Base-by-base conservation (phyloP, 2,888 invertebrate genomes). In the Argynnis bischoffii region DNA sequence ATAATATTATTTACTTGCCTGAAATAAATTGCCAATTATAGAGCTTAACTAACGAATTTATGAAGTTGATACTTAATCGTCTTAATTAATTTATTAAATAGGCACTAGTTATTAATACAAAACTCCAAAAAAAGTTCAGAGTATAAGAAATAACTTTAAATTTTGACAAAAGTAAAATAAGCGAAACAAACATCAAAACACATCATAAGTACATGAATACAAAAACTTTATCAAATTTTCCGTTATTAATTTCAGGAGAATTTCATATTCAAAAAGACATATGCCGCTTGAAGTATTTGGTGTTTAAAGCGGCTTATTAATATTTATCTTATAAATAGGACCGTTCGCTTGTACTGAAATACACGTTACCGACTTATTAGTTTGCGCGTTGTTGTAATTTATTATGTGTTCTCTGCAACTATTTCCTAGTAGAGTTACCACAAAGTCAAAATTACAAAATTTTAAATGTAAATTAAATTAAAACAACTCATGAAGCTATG, bases 231-330 rank as follows among this genome's bases (percentile, higher is more conserved):
- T 18, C 31, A 26, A 48, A 59, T 59, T 50, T 13, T 13, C n/a
- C n/a, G 0, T 26, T 50, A 60, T 50, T 18, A 60, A 48, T 50
- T 60, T 55, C n/a, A 8, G 31, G 15, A 35, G 31, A 18, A 14
- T 15, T 41, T 47, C 50, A 16, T 51, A 51, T 61, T 53, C 41
- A 18, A 53, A 61, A 53, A 53, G 61, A 53, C 53, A 35, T 41
- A 61, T 35, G 35, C 35, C 14, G 54, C 60, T 55, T 26, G 61
- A 51, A 61, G 55, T 60, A 66, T 67, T 66, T 55, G 54, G 64
- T 63, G 65, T 66, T 68, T 65, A 77, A 82, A 84, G 83, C 79
- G 78, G 83, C 85, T 78, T 86, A 83, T 84, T 80, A 81, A 70
- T 70, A 69, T 72, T 66, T 64, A 66, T 69, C 57, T 66, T 72